Conservation (phyloP, 2,113 vertebrate genomes). For the Siniperca knerii region DNA sequence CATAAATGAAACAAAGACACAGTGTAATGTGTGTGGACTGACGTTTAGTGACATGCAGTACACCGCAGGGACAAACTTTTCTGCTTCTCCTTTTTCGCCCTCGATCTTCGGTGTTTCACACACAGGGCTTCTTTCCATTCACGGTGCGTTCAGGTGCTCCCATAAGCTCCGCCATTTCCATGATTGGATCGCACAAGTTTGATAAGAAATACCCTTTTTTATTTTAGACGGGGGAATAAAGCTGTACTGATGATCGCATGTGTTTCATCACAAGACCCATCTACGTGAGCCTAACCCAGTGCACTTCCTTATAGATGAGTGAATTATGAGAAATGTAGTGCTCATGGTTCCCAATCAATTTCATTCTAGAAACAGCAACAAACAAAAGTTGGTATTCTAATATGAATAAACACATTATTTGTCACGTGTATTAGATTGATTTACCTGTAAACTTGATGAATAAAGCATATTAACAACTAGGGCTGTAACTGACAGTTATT, state of each 20-base stretch:
- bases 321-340: neutral
- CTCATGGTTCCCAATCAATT: neutral
- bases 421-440: neutral
- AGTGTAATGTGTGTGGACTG: slow-evolving; percentile 10
- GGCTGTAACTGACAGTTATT: neutral
- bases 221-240: neutral
- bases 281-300: neutral
- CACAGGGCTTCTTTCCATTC: slow-evolving; percentile 57
- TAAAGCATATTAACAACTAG: neutral
- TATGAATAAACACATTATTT: neutral
- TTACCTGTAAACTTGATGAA: neutral
- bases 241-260: neutral
- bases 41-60: slow-evolving; percentile 19
- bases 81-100: slow-evolving; percentile 46
- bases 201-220: neutral
- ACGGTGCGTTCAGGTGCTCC: slow-evolving; percentile 61
- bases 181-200: neutral
- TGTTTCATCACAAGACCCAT: neutral
- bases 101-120: slow-evolving; percentile 59
- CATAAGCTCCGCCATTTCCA: slow-evolving; percentile 3
- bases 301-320: neutral
- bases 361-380: neutral
- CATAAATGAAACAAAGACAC: slow-evolving; percentile 29
- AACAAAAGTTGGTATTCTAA: neutral
- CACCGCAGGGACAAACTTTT: slow-evolving; percentile 64